phyloP scores from a whole-genome alignment of 2,113 vertebrate genomes.

The Triplophysa dalaica region DNA sequence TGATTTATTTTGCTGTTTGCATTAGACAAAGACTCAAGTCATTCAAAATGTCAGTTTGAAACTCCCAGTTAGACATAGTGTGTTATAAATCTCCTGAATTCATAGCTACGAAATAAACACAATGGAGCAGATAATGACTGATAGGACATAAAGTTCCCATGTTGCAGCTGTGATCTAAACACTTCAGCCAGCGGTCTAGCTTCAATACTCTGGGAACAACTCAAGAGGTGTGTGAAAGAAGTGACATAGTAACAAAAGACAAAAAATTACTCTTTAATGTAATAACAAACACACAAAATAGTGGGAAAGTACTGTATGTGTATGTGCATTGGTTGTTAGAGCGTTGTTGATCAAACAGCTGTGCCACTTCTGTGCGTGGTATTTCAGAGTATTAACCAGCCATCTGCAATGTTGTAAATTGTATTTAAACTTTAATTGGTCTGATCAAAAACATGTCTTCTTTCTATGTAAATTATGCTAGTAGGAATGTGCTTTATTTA shows the following conservation, averaged over 20 bases:
- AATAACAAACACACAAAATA: neutral
- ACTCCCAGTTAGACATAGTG: slow-evolving; percentile 7
- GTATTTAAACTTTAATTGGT: no score
- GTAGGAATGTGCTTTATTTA: no score
- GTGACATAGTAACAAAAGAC: neutral
- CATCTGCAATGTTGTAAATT: no score
- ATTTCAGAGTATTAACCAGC: no score
- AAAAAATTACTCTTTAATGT: neutral
- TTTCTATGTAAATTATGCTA: no score
- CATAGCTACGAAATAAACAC: slow-evolving; percentile 19
- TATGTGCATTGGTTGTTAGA: neutral
- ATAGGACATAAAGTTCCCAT: slow-evolving; percentile 7
- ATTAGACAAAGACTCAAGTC: slow-evolving; percentile 9
- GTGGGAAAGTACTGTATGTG: neutral
- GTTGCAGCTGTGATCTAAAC: slow-evolving; percentile 40
- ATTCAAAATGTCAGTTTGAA: slow-evolving; percentile 6
- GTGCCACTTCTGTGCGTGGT: no score
- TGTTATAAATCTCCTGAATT: slow-evolving; percentile 20
- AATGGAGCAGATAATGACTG: slow-evolving; percentile 10
- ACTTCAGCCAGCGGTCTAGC: slow-evolving; percentile 4
- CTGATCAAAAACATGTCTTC: no score
- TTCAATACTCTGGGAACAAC: neutral
- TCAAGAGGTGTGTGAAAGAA: neutral
- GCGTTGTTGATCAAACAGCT: no score
- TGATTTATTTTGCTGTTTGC: slow-evolving; percentile 6